phyloP scores from a whole-genome alignment of 2,888 invertebrate species.

The Malthinus flaveolus region DNA sequence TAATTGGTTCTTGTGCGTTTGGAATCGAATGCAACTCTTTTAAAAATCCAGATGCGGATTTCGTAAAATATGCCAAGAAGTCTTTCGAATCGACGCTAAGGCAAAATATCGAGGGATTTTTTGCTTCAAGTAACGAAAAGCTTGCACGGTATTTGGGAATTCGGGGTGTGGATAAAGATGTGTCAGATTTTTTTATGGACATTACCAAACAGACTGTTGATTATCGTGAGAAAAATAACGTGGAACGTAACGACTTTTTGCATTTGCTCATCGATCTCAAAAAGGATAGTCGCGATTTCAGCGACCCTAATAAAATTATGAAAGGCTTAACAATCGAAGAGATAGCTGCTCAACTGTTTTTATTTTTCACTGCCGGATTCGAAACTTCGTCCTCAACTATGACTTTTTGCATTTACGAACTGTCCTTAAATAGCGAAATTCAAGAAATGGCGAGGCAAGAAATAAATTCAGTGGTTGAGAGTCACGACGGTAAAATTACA shows the following conservation, averaged over 20 bases:
- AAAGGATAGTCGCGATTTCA: conserved; percentile 38
- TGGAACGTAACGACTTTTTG: conserved; percentile 53
- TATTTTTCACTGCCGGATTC: conserved; percentile 56
- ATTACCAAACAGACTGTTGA: conserved; percentile 47
- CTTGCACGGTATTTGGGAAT: not conserved
- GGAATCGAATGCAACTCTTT: conserved; percentile 52
- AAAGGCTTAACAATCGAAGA: conserved; percentile 38
- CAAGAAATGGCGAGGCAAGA: conserved; percentile 53
- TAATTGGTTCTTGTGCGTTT: conserved; percentile 53
- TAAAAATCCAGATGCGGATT: conserved; percentile 38
- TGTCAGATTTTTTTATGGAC: conserved; percentile 45
- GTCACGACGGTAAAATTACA: conserved; percentile 45
- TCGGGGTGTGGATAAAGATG: conserved; percentile 34
- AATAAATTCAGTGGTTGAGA: conserved; percentile 42
- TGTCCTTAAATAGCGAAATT: conserved; percentile 50
- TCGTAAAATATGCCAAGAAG: conserved; percentile 41
- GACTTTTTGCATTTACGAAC: conserved; percentile 48
- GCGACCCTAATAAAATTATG: conserved; percentile 34
- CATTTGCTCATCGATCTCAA: conserved; percentile 49
- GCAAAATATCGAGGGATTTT: conserved; percentile 23
- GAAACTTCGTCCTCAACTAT: conserved; percentile 55
- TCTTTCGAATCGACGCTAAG: conserved; percentile 42
- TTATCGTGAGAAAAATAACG: conserved; percentile 48
- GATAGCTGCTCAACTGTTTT: conserved; percentile 48
- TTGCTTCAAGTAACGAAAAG: conserved; percentile 28